Conservation (phyloP, 1,140 invertebrate species). For the Lucilia sericata region DNA sequence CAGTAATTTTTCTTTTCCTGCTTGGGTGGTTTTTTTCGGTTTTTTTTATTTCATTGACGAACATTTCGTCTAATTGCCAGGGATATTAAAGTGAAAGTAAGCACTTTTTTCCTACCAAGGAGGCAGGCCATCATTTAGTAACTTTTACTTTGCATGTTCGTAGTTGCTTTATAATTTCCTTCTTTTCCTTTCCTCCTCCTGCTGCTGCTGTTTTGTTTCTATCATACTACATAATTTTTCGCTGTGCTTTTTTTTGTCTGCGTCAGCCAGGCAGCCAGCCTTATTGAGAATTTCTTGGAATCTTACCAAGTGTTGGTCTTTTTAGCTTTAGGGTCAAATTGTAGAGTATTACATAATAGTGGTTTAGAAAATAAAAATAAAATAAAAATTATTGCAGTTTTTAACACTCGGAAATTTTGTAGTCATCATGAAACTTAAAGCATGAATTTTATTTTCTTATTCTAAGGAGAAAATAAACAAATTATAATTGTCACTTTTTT, state of each 20-base stretch:
- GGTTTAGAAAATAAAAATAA: conserved; percentile 24
- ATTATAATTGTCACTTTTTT: too few relatives aligned
- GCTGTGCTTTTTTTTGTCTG: background rate
- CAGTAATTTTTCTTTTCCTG: conserved; percentile 7
- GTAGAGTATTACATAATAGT: conserved; percentile 24
- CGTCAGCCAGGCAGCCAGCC: background rate
- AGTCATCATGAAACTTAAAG: too few relatives aligned
- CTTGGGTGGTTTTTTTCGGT: background rate
- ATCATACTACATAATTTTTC: background rate
- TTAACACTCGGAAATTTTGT: too few relatives aligned
- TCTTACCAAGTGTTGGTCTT: conserved; percentile 29
- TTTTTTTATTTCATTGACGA: conserved; percentile 6
- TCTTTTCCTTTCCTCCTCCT: background rate
- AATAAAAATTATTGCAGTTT: background rate
- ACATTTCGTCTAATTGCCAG: conserved; percentile 35
- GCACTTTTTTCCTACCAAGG: background rate
- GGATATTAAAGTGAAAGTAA: conserved; percentile 37
- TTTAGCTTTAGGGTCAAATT: conserved; percentile 36
- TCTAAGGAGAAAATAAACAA: too few relatives aligned
- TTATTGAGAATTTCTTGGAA: conserved; percentile 30
- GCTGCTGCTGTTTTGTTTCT: background rate
- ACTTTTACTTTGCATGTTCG: background rate
- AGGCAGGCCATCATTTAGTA: conserved; percentile 5
- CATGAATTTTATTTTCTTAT: too few relatives aligned
- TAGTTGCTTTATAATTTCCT: background rate